Percentiles rank a stretch among this genome's conserved stretches.
Conservation (phyloP, 2,113 vertebrate species). For the Nesogale talazaci region DNA sequence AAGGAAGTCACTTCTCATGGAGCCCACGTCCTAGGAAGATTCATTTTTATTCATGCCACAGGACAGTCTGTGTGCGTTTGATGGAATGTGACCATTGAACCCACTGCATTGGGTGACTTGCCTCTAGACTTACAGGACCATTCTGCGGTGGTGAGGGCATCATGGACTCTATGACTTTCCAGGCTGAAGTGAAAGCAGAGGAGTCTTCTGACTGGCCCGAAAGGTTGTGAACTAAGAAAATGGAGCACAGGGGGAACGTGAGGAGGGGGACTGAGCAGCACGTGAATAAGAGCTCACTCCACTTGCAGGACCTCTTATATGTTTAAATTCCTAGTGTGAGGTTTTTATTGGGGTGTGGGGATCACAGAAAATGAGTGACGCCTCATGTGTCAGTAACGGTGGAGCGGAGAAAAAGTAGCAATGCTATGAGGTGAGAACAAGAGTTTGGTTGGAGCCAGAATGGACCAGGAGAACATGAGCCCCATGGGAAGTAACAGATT, state of each 20-base stretch:
- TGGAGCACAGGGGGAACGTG: not conserved
- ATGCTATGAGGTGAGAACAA: conserved; percentile 56
- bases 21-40: not conserved
- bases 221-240: not conserved
- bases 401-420: conserved; percentile 45
- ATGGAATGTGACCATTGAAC: not conserved
- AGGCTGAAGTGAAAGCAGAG: not conserved
- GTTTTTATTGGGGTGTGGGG: conserved; percentile 52
- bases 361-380: conserved; percentile 12
- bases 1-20: not conserved
- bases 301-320: not conserved
- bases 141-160: not conserved
- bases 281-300: not conserved
- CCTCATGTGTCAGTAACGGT: not conserved
- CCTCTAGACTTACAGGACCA: fast-evolving
- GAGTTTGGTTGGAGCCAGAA: conserved; percentile 18
- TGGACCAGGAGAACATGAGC: conserved; percentile 54
- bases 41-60: not conserved
- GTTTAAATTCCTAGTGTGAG: conserved; percentile 50
- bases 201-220: not conserved
- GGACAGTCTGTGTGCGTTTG: not conserved
- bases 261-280: not conserved
- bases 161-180: not conserved
- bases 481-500: conserved; percentile 23
- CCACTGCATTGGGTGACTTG: not conserved